Conservation (phyloP, 2,797 vertebrate genomes). For the Tenualosa thibaudeaui region DNA sequence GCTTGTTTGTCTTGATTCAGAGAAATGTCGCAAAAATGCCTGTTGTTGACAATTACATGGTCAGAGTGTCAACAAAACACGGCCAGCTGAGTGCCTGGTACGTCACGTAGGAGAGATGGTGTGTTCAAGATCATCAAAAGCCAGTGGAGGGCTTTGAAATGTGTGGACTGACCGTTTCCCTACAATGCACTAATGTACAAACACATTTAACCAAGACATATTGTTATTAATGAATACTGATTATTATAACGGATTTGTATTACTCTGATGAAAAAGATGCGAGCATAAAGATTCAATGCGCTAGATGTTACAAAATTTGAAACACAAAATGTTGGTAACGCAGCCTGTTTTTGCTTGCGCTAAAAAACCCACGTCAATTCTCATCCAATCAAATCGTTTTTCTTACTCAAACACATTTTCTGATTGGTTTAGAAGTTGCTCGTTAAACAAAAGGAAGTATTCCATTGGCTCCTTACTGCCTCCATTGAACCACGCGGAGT, state of each 20-base stretch:
- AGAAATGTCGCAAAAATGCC: conserved; percentile 9
- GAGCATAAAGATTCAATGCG: background rate
- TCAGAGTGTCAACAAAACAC: conserved; percentile 19
- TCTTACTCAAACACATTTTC: conserved; percentile 1
- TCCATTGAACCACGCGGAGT: background rate
- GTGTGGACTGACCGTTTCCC: background rate
- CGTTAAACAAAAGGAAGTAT: background rate
- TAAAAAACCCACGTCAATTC: background rate
- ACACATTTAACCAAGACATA: background rate
- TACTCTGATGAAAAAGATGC: background rate
- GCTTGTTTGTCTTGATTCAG: background rate
- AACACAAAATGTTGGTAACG: background rate
- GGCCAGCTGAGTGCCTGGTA: background rate
- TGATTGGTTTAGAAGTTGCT: conserved; percentile 6
- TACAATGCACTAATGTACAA: background rate
- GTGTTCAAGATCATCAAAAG: background rate
- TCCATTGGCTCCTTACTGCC: background rate
- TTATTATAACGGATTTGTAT: background rate
- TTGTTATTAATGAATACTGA: background rate
- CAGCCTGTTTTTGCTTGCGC: conserved; percentile 4
- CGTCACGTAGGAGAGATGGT: conserved; percentile 11
- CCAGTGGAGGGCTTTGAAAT: background rate
- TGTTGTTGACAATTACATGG: conserved; percentile 13
- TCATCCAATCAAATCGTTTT: conserved; percentile 5
- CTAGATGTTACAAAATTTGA: background rate